phyloP scores from a whole-genome alignment of 1,140 invertebrate species.

The Hylaeus anthracinus region DNA sequence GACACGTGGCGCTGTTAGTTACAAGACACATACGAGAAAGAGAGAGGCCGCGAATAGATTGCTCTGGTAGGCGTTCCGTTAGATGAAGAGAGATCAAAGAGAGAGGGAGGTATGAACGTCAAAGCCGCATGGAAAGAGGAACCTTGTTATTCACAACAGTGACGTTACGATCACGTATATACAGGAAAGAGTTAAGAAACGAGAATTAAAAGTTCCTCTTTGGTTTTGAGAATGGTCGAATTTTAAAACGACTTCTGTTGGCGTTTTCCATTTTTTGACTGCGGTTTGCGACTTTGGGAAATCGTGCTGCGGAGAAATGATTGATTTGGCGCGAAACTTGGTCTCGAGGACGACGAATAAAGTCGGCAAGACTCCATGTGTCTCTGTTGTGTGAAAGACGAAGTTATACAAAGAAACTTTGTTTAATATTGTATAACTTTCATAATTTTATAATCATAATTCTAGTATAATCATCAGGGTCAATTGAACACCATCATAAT shows the following conservation, averaged over 20 bases:
- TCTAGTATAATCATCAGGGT: too few species aligned
- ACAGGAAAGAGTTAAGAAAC: constrained; percentile 17
- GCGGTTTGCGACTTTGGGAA: background rate
- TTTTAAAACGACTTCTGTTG: background rate
- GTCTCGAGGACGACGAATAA: background rate
- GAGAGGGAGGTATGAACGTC: background rate
- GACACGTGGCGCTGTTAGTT: constrained; percentile 76
- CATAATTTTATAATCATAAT: too few species aligned
- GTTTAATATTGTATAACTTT: too few species aligned
- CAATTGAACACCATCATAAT: too few species aligned
- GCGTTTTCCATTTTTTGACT: background rate
- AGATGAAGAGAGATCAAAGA: constrained; percentile 19
- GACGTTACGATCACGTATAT: constrained; percentile 13
- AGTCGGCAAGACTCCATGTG: too few species aligned
- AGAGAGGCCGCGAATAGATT: background rate
- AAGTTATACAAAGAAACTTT: too few species aligned
- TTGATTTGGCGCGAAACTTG: background rate
- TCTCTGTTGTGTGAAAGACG: too few species aligned
- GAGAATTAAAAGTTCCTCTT: constrained; percentile 43
- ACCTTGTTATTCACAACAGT: constrained; percentile 45
- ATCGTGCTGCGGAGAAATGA: background rate
- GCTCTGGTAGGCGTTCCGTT: constrained; percentile 27
- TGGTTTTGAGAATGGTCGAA: background rate
- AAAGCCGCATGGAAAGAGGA: constrained; percentile 15
- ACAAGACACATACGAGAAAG: constrained; percentile 59